Conservation (phyloP, 92 coral and sea anemone species). For the Phenganax stokvisi region DNA sequence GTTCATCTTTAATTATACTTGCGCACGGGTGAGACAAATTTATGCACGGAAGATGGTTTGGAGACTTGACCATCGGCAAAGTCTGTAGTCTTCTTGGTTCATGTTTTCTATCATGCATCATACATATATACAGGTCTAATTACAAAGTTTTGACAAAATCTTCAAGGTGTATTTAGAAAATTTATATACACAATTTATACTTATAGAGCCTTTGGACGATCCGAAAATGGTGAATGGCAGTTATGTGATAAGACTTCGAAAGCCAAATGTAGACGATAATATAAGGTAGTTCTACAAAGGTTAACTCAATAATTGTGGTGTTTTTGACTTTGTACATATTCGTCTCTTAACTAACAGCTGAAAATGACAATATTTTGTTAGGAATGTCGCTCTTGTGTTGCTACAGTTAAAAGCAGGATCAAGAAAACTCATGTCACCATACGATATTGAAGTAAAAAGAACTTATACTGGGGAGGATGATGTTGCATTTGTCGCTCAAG, state of each 20-base stretch:
- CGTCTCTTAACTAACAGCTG: neutral
- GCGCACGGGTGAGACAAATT: too few species aligned
- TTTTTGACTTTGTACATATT: neutral
- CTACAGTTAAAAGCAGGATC: neutral
- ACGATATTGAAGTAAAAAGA: neutral
- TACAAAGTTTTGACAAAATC: too few species aligned
- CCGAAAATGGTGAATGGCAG: neutral
- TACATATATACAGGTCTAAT: too few species aligned
- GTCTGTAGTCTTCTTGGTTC: too few species aligned
- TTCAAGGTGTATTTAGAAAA: neutral
- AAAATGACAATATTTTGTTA: neutral
- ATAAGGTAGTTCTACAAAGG: neutral
- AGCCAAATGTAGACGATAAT: neutral
- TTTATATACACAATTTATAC: neutral
- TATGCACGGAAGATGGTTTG: too few species aligned
- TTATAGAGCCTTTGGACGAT: constrained; percentile 1
- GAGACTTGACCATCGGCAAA: too few species aligned
- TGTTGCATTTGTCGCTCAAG: neutral
- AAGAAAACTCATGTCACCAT: neutral
- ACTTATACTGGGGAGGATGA: neutral
- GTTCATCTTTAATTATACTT: too few species aligned
- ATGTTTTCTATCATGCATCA: neutral
- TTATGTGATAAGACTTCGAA: neutral
- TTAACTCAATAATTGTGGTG: neutral
- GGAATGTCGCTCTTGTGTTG: constrained; percentile 4